Base-by-base conservation (phyloP, 2,797 vertebrate genomes). In the Chaetodon trifasciatus region DNA sequence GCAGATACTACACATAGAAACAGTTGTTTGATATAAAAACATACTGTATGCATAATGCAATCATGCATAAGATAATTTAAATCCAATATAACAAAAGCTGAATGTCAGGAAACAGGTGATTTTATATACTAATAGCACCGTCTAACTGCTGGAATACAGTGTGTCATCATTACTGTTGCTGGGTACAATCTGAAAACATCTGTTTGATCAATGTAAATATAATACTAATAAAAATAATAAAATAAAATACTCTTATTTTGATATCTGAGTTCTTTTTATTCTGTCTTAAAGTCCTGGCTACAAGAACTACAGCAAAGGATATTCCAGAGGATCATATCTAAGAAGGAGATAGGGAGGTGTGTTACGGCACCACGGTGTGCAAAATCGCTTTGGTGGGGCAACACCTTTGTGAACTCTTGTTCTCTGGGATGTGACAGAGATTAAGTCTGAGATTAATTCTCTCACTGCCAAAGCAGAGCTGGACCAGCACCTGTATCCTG, bases 361-460 rank as follows among this genome's bases (percentile, higher is more conserved):
- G 28, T 60, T 61, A 23, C 24, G 6, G 24, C 3, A 40, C 7
- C 19, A 24, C 24, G 16, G 58, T 73, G 46, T 28, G 17, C 50
- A 79, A 62, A 84, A 56, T 21, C 42, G 23, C 24, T 80, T 70
- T 76, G 28, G 13, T 69, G 24, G 66, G 42, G 77, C 39, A 35
- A 64, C 60, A 76, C 49, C 35, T 77, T 74, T 76, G 56, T 79
- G 47, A 88, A 76, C 71, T 72, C 32, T 47, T 71, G 64, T 75
- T 79, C 44, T 68, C 35, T 35, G 15, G 35, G 47, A 85, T 37
- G 61, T 4, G 19, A 78, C 44, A 70, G 55, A 70, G 74, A 86
- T 79, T 62, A 70, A 9, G 46, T 64, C 35, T 65, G 60, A 79
- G 67, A 85, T 85, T 78, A 84, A 76, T 81, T 77, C 70, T 76